These are phyloP conservation scores for Cerastoderma edule DNA, from an alignment of 2,888 invertebrate species.

Conservation along the genomic window DNA sequence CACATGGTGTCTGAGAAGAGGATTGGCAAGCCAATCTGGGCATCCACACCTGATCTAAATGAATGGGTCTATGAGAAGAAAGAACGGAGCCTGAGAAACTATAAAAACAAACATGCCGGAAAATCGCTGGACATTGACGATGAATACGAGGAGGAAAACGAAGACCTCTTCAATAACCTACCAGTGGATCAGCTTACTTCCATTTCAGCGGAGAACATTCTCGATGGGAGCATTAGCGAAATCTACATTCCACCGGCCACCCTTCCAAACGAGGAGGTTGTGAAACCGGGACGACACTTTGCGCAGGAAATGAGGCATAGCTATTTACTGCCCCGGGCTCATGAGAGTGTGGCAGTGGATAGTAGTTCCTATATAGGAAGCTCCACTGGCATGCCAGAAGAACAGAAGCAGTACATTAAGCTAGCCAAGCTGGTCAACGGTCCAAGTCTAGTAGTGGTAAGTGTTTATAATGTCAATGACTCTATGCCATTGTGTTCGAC, in stretches of 20 bases:
- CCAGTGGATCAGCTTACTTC: background rate
- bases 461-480: too few relatives aligned
- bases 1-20: background rate
- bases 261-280: background rate
- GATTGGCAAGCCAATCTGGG: conserved; percentile 40
- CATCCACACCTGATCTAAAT: conserved; percentile 51
- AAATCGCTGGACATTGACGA: conserved; percentile 10
- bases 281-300: background rate
- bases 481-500: too few relatives aligned
- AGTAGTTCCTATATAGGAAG: conserved; percentile 28
- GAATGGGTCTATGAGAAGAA: conserved; percentile 1
- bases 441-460: conserved; percentile 68
- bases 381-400: conserved; percentile 40
- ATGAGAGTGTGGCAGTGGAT: conserved; percentile 35
- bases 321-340: conserved; percentile 27
- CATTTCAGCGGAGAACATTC: conserved; percentile 3
- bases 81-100: background rate
- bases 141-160: background rate
- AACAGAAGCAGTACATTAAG: conserved; percentile 69
- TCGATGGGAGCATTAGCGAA: background rate
- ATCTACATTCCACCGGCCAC: background rate
- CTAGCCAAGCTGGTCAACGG: conserved; percentile 72
- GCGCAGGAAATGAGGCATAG: conserved; percentile 17
- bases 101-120: background rate
- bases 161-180: background rate